A percentile compares a stretch with the other conserved stretches of the same genome.
Conservation (phyloP, 2,888 invertebrate genomes). For the Oxycera nigricornis region DNA sequence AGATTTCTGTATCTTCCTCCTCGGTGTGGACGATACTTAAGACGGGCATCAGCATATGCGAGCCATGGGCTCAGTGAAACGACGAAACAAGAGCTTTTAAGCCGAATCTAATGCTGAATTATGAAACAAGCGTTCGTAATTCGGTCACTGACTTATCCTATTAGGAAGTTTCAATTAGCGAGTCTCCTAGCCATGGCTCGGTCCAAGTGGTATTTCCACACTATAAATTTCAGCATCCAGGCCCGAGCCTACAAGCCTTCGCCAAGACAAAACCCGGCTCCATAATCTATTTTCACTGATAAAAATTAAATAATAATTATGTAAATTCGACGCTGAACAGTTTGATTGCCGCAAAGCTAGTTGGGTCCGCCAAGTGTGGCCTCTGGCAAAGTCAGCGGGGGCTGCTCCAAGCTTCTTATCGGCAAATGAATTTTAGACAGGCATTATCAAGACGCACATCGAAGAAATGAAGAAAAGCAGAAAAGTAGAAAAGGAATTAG, state of each 20-base stretch:
- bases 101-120: constrained; percentile 23
- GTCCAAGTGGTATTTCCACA: constrained; percentile 14
- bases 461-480: background rate
- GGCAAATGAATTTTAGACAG: background rate
- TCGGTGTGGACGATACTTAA: too few species aligned
- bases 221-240: constrained; percentile 20
- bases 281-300: background rate
- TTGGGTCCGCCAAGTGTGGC: background rate
- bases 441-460: background rate
- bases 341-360: background rate
- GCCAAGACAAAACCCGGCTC: background rate
- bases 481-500: background rate
- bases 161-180: constrained; percentile 30
- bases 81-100: constrained; percentile 16
- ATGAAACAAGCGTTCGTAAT: constrained; percentile 20
- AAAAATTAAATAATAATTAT: constrained; percentile 32
- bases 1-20: too few species aligned
- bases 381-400: background rate
- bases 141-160: constrained; percentile 37
- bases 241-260: constrained; percentile 1
- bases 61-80: background rate
- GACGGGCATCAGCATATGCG: too few species aligned
- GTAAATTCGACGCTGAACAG: background rate
- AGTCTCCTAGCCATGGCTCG: background rate
- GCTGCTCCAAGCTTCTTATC: background rate